A percentile compares a stretch with the other conserved stretches of the same genome.
Evolutionary conservation across 2,888 invertebrate genomes (phyloP).

Genomic region (Drosophila putrida): DNA sequence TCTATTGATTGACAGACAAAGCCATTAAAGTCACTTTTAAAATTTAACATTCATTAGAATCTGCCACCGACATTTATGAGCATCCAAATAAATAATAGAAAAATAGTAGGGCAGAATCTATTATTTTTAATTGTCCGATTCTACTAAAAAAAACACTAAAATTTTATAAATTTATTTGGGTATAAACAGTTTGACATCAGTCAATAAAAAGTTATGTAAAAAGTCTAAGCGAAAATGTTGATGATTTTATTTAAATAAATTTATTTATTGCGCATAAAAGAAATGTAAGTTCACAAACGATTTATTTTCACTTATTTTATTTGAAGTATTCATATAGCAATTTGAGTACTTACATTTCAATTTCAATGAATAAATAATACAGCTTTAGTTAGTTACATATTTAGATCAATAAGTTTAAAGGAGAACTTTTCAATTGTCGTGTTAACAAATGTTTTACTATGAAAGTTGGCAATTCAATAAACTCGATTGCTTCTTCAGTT

Average conservation of each 20-base stretch:
- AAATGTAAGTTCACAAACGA: constrained; percentile 8
- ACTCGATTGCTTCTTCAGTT: constrained; percentile 29
- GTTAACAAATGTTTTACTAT: constrained; percentile 3
- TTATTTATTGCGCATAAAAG: constrained; percentile 5
- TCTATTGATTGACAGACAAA: too few relatives aligned
- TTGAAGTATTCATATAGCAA: constrained; percentile 48
- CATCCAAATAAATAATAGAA: too few relatives aligned
- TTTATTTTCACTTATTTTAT: constrained; percentile 54
- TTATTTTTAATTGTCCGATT: constrained; percentile 9
- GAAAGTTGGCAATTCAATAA: constrained; percentile 37
- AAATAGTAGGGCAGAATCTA: background rate
- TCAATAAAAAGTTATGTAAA: constrained; percentile 28
- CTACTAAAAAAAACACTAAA: constrained; percentile 25
- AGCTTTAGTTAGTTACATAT: background rate
- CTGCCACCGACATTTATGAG: background rate
- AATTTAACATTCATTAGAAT: background rate
- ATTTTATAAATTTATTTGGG: constrained; percentile 48
- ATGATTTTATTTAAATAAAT: constrained; percentile 46
- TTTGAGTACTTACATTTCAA: constrained; percentile 34
- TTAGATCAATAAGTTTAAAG: constrained; percentile 1
- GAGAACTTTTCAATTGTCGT: background rate
- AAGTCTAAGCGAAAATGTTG: constrained; percentile 22
- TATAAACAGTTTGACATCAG: constrained; percentile 30
- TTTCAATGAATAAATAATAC: constrained; percentile 36
- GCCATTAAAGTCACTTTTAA: too few relatives aligned